Conservation (phyloP, 2,113 vertebrate genomes). For the Lonchura striata region DNA sequence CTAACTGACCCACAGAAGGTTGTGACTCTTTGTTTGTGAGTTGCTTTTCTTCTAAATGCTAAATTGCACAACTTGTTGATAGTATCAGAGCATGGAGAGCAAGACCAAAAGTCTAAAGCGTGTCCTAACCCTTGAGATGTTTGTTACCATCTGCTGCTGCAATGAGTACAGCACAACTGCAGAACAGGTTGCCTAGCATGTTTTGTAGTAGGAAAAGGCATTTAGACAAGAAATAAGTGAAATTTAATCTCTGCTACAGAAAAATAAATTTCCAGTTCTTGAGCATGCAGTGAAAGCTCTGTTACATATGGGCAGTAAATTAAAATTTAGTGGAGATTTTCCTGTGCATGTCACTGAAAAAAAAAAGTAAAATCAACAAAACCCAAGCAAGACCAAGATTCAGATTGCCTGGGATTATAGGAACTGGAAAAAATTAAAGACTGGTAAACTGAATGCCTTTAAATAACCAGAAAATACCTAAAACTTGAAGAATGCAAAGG, state of each 20-base stretch:
- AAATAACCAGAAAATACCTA: not conserved
- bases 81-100: not conserved
- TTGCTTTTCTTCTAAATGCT: not conserved
- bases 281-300: not conserved
- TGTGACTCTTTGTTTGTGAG: not conserved
- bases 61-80: not conserved
- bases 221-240: not conserved
- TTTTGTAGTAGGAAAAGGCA: not conserved
- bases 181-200: not conserved
- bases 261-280: not conserved
- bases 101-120: not conserved
- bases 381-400: not conserved
- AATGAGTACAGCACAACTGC: not conserved
- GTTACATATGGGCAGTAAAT: not conserved
- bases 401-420: not conserved
- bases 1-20: not conserved
- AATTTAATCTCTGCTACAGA: not conserved
- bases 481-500: not conserved
- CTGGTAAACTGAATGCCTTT: not conserved
- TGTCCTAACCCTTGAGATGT: not conserved
- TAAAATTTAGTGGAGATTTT: slow-evolving; percentile 11
- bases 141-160: not conserved
- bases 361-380: not conserved
- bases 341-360: not conserved
- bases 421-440: not conserved